A percentile compares a stretch with the other conserved stretches of the same genome.
Evolutionary conservation across 2,113 vertebrate species (phyloP).

Genomic region (Chamaetylas fuelleborni): DNA sequence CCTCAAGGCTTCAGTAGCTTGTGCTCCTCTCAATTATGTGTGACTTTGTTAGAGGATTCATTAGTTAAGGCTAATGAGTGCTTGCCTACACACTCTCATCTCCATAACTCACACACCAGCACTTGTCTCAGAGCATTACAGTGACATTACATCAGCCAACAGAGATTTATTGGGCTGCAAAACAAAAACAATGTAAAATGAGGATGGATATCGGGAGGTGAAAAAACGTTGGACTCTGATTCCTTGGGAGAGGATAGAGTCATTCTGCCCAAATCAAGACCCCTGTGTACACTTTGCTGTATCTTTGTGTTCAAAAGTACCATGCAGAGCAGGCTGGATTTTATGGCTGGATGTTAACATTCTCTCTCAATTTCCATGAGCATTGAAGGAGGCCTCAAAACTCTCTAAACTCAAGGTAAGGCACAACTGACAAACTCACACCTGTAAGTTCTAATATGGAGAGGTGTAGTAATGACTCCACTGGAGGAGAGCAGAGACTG

Average conservation of each 20-base stretch:
- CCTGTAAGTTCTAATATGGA: accelerated
- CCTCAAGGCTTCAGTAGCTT: neutral
- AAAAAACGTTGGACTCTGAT: neutral
- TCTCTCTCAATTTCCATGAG: neutral
- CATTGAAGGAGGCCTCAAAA: neutral
- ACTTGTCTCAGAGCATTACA: conserved; percentile 2
- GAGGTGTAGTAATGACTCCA: neutral
- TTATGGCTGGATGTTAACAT: neutral
- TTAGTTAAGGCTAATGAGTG: conserved; percentile 3
- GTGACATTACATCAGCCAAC: neutral
- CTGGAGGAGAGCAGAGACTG: neutral
- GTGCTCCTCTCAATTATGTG: neutral
- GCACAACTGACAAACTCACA: neutral
- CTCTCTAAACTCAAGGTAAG: neutral
- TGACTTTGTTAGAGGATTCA: neutral
- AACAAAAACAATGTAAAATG: neutral
- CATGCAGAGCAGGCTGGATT: neutral
- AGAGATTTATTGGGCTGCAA: neutral
- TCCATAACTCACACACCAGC: neutral
- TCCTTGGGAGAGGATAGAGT: neutral
- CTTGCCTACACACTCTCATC: neutral
- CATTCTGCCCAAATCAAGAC: neutral
- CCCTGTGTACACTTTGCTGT: neutral
- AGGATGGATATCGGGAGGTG: neutral
- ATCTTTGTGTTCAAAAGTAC: neutral